Evolutionary conservation across 1,140 invertebrate species (phyloP).

Genomic region (Trachymyrmex septentrionalis): DNA sequence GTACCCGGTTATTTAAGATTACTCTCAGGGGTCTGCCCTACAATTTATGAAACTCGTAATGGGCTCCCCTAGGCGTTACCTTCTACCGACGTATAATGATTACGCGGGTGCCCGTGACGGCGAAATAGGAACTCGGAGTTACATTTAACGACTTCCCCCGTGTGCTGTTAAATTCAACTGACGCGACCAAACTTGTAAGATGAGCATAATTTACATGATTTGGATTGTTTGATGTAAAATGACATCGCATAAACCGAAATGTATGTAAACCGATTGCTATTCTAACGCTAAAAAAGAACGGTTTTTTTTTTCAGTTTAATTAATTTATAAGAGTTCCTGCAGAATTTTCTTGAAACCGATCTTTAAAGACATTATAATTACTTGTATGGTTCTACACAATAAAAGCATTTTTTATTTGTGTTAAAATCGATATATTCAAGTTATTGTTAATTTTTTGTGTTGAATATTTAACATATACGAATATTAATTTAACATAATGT

Average conservation of each 20-base stretch:
- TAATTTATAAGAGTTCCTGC: background rate
- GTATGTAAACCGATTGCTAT: background rate
- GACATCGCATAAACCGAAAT: background rate
- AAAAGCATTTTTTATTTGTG: no score
- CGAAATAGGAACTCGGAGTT: slow-evolving; percentile 61
- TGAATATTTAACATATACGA: no score
- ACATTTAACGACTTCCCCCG: slow-evolving; percentile 48
- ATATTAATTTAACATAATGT: no score
- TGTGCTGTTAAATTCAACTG: slow-evolving; percentile 45
- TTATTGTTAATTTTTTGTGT: no score
- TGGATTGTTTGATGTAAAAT: background rate
- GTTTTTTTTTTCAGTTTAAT: background rate
- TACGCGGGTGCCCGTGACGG: slow-evolving; percentile 53
- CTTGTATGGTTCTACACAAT: background rate
- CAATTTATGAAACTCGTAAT: slow-evolving; percentile 77
- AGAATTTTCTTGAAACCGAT: background rate
- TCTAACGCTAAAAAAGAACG: background rate
- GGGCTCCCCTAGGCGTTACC: slow-evolving; percentile 71
- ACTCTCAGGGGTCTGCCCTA: slow-evolving; percentile 47
- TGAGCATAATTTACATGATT: background rate
- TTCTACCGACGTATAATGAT: slow-evolving; percentile 71
- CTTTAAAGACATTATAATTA: background rate
- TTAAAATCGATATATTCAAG: no score
- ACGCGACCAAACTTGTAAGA: slow-evolving; percentile 18
- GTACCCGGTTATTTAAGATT: slow-evolving; percentile 75